Base-by-base conservation (phyloP, 2,888 invertebrate genomes). In the Lasioglossum leucozonium region DNA sequence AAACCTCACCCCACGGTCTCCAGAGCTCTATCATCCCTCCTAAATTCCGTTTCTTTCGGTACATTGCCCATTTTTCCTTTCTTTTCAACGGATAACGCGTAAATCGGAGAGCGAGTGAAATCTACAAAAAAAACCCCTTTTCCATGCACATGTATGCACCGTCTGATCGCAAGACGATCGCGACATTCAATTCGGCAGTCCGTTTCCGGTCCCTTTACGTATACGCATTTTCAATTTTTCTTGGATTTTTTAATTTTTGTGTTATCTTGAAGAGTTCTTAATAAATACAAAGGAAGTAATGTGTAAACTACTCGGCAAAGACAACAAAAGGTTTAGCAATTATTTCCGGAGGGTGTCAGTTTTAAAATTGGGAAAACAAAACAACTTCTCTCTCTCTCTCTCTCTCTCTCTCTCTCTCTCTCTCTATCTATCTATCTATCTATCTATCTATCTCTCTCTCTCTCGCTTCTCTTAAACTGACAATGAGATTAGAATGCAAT, bases 91-190 rank as follows among this genome's bases (percentile, higher is more conserved):
- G 77, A 77, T 84, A 81, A 77, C 77, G 77, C 84, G 74, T 85
- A 85, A 75, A 84, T 85, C 77, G 75, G 44, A 62, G 72, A 55
- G 34, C 58, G 74, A 72, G 75, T 85, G 80, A 85, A 81, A 84
- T 81, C 30, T 71, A 75, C 80, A 22, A 34, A 72, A 72, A 85
- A 85, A 72, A n/a, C n/a, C 5, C 58, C n/a, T 51, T 37, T 47
- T 42, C 58, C 69, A 71, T 65, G 40, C 74, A 55, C 47, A 11
- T 69, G 58, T 51, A 40, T 62, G 47, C 44, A 34, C 55, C 58
- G n/a, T 26, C 16, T 47, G 73, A 77, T 77, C 84, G 44, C 34
- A 65, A 85, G 81, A 85, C 80, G 77, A 84, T 74, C 80, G 18
- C 18, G 16, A 40, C 71, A 81, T 85, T 72, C 80, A 85, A 84